A percentile compares a stretch with the other conserved stretches of the same genome.
Conservation (phyloP, 2,797 vertebrate genomes). For the Eupleurogrammus muticus region DNA sequence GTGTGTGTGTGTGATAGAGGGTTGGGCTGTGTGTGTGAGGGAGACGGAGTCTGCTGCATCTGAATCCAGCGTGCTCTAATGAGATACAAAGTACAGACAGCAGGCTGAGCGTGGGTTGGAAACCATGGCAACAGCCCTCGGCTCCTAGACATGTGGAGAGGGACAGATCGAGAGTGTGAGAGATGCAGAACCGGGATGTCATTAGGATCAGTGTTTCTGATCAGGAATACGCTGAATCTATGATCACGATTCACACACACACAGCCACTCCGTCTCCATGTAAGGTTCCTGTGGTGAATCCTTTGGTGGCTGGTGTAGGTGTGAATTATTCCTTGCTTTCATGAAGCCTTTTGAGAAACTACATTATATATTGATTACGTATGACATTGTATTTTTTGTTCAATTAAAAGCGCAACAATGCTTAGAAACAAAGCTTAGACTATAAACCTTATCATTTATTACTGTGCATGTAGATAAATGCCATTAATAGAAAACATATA, state of each 20-base stretch:
- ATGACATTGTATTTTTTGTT: background rate
- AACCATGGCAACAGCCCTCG: conserved; percentile 78
- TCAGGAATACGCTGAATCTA: conserved; percentile 33
- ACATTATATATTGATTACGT: background rate
- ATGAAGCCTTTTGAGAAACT: background rate
- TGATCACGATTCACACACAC: background rate
- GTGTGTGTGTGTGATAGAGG: conserved; percentile 9
- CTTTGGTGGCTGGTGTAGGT: too few relatives aligned
- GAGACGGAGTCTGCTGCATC: conserved; percentile 33
- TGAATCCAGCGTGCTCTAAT: conserved; percentile 72
- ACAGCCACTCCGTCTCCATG: background rate
- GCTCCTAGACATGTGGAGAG: conserved; percentile 58
- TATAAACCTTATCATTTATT: background rate
- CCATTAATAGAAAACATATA: conserved; percentile 14
- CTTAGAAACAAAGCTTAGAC: background rate
- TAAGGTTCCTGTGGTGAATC: background rate
- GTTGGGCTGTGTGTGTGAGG: background rate
- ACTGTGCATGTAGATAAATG: background rate
- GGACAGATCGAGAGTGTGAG: conserved; percentile 29
- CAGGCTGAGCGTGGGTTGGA: conserved; percentile 75
- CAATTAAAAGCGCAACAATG: background rate
- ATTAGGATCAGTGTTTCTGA: conserved; percentile 56
- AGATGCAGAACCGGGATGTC: conserved; percentile 31
- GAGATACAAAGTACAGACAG: conserved; percentile 77
- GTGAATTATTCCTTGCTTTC: background rate